Conservation (phyloP, 1,140 invertebrate genomes). For the Psilanteris sp. region DNA sequence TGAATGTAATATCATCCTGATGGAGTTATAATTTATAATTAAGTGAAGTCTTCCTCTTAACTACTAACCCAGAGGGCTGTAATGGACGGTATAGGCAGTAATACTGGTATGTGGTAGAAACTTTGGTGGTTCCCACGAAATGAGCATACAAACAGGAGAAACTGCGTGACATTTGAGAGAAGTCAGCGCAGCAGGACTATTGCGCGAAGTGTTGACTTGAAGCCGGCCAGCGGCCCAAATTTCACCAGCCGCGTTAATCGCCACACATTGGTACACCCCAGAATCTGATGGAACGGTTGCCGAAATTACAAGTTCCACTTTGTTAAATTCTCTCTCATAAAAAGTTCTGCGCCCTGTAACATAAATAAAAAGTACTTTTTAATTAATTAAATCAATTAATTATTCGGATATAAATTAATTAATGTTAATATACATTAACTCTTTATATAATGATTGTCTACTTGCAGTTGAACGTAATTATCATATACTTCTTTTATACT, state of each 20-base stretch:
- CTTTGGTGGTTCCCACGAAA: slow-evolving; percentile 81
- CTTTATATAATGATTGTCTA: no score
- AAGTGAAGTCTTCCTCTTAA: no score
- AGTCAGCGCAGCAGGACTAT: slow-evolving; percentile 82
- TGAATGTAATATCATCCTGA: no score
- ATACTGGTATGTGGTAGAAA: slow-evolving; percentile 76
- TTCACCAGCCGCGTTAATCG: slow-evolving; percentile 84
- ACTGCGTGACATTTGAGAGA: slow-evolving; percentile 80
- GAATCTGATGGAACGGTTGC: slow-evolving; percentile 84
- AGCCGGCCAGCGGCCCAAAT: slow-evolving; percentile 82
- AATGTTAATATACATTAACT: no score
- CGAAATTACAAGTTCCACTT: slow-evolving; percentile 82
- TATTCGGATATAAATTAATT: no score
- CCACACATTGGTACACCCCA: slow-evolving; percentile 89
- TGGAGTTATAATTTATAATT: no score
- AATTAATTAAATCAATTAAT: no score
- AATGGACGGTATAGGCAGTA: slow-evolving; percentile 84
- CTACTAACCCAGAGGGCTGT: slow-evolving; percentile 80
- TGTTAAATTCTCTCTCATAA: slow-evolving; percentile 75
- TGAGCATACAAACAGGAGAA: slow-evolving; percentile 81
- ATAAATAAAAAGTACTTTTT: no score
- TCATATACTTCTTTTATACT: no score
- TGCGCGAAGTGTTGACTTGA: slow-evolving; percentile 80
- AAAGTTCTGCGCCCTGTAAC: slow-evolving; percentile 80
- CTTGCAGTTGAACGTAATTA: no score